These are phyloP conservation scores for Actinia tenebrosa DNA, from an alignment of 64 coral and sea anemone genomes.

Conservation along the genomic window DNA sequence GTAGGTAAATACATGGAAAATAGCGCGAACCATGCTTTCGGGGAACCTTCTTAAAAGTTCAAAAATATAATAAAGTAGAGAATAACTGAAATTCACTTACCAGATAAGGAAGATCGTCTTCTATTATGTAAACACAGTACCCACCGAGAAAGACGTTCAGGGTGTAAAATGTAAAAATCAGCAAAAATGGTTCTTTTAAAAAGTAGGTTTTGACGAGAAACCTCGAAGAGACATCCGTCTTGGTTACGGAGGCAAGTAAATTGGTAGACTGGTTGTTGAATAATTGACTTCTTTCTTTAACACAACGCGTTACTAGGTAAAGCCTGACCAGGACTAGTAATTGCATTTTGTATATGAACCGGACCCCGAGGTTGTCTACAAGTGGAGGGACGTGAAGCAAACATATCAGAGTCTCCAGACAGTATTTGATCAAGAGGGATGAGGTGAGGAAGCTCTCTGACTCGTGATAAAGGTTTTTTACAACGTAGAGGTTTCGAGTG, in stretches of 20 bases:
- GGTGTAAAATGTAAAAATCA: slow-evolving; percentile 88
- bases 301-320: slow-evolving; percentile 73
- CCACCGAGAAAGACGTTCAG: slow-evolving; percentile 94
- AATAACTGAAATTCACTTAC: slow-evolving; percentile 56
- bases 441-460: slow-evolving; percentile 70
- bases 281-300: slow-evolving; percentile 87
- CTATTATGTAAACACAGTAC: slow-evolving; percentile 82
- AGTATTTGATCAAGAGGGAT: slow-evolving; percentile 49
- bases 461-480: slow-evolving; percentile 72
- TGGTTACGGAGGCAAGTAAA: slow-evolving; percentile 83
- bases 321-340: slow-evolving; percentile 78
- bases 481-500: slow-evolving; percentile 59
- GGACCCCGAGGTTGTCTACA: slow-evolving; percentile 43
- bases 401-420: slow-evolving; percentile 56
- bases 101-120: slow-evolving; percentile 79
- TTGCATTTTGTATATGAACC: slow-evolving; percentile 73
- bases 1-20: background rate
- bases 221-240: slow-evolving; percentile 79
- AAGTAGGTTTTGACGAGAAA: slow-evolving; percentile 96
- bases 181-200: slow-evolving; percentile 71
- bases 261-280: slow-evolving; percentile 75
- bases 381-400: slow-evolving; percentile 84
- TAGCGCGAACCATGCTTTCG: background rate
- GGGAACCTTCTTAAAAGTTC: background rate
- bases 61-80: background rate